These are phyloP conservation scores for Leucozona laternaria DNA, from an alignment of 2,888 invertebrate species.

Conservation along the genomic window DNA sequence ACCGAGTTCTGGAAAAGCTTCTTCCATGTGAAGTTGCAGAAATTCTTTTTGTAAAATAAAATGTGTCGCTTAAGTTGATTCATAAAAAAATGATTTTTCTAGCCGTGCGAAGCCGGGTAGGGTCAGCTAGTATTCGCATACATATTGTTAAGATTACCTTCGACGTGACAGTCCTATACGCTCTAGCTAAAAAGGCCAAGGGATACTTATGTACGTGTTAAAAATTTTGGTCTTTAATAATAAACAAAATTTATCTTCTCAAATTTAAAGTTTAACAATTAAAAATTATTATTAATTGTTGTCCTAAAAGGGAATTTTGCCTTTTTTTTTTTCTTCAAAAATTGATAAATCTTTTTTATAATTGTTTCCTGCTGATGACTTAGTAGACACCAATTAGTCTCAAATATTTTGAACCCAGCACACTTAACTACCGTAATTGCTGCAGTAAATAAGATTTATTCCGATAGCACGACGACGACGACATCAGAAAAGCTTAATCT, in stretches of 20 bases:
- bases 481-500: neutral
- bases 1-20: too few species aligned
- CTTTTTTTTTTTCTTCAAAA: neutral
- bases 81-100: too few species aligned
- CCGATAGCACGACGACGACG: neutral
- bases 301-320: neutral
- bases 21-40: too few species aligned
- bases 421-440: conserved; percentile 17
- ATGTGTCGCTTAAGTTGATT: too few species aligned
- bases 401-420: neutral
- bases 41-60: too few species aligned
- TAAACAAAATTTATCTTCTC: neutral
- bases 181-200: too few species aligned
- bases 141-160: too few species aligned
- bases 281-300: neutral
- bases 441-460: conserved; percentile 16
- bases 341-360: neutral
- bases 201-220: too few species aligned
- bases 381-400: neutral
- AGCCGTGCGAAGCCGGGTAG: too few species aligned
- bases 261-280: neutral
- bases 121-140: too few species aligned
- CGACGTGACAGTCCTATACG: too few species aligned
- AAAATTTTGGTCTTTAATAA: neutral
- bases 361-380: neutral